Percentiles rank a stretch among this genome's conserved stretches.
Evolutionary conservation across 2,888 invertebrate species (phyloP).

Genomic region (Anaspis maculata): DNA sequence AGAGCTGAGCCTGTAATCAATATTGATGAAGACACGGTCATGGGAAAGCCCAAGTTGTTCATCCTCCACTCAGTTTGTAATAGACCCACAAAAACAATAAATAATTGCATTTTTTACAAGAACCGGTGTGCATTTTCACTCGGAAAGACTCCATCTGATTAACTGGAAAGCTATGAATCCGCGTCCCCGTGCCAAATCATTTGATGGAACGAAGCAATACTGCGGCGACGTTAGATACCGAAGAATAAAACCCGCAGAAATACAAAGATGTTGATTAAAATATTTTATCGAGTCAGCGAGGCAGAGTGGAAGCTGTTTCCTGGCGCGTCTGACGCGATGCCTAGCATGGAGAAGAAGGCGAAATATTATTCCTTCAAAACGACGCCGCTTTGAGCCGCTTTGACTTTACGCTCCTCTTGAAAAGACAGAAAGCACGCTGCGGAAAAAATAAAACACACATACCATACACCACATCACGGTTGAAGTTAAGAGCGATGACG

Average conservation of each 20-base stretch:
- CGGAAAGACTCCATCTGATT: too few species aligned
- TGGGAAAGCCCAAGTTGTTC: too few species aligned
- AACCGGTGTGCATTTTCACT: too few species aligned
- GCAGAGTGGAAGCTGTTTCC: constrained; percentile 29
- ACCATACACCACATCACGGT: constrained; percentile 1
- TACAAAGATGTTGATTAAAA: constrained; percentile 36
- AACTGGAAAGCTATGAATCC: too few species aligned
- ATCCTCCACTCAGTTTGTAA: too few species aligned
- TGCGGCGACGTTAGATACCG: constrained; percentile 25
- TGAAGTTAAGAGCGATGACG: too few species aligned
- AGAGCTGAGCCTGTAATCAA: too few species aligned
- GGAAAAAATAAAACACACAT: constrained; percentile 6
- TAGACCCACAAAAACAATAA: too few species aligned
- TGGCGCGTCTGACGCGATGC: constrained; percentile 18
- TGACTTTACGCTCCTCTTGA: constrained; percentile 17
- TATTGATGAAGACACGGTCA: too few species aligned
- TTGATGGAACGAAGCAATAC: too few species aligned
- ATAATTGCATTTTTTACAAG: too few species aligned
- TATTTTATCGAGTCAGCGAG: constrained; percentile 33
- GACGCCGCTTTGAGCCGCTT: constrained; percentile 31
- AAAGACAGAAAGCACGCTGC: constrained; percentile 2
- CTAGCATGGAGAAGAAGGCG: constrained; percentile 19
- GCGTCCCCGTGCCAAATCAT: too few species aligned
- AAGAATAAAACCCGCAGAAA: constrained; percentile 26
- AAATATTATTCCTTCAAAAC: constrained; percentile 35